Percentiles rank a stretch among this genome's conserved stretches.
These are phyloP conservation scores for Branchellion lobata DNA, from an alignment of 2,888 invertebrate genomes.

Conservation along the genomic window DNA sequence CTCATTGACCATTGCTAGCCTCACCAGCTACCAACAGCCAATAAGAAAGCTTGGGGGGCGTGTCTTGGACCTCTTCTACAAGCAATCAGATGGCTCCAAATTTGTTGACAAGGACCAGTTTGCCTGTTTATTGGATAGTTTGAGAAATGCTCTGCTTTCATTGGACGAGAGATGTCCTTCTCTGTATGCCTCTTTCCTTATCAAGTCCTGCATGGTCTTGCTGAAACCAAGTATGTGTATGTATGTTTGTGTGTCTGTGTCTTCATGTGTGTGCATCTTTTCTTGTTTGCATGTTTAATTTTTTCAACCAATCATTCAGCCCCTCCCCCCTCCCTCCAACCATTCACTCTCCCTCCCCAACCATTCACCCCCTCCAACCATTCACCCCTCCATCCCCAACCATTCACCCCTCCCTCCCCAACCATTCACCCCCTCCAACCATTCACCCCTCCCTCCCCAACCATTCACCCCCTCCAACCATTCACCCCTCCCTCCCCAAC, in stretches of 20 bases:
- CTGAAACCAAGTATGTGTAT: constrained; percentile 68
- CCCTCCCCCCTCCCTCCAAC: not conserved
- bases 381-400: not conserved
- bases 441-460: not conserved
- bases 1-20: constrained; percentile 71
- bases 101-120: constrained; percentile 70
- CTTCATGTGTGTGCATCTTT: not conserved
- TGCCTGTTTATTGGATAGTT: constrained; percentile 70
- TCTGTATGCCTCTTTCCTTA: constrained; percentile 72
- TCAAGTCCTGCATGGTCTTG: constrained; percentile 72
- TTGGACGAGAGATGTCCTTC: constrained; percentile 67
- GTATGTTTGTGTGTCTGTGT: not conserved
- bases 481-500: not conserved
- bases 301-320: no score
- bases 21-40: constrained; percentile 71
- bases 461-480: not conserved
- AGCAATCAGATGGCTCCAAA: constrained; percentile 70
- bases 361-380: no score
- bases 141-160: constrained; percentile 69
- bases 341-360: not conserved
- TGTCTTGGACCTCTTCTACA: constrained; percentile 71
- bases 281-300: not conserved
- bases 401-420: not conserved
- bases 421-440: no score
- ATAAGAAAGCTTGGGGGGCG: constrained; percentile 75